Percentiles rank a stretch among this genome's conserved stretches.
Evolutionary conservation across 1,140 invertebrate species (phyloP).

Genomic region (Drosophila kikkawai): DNA sequence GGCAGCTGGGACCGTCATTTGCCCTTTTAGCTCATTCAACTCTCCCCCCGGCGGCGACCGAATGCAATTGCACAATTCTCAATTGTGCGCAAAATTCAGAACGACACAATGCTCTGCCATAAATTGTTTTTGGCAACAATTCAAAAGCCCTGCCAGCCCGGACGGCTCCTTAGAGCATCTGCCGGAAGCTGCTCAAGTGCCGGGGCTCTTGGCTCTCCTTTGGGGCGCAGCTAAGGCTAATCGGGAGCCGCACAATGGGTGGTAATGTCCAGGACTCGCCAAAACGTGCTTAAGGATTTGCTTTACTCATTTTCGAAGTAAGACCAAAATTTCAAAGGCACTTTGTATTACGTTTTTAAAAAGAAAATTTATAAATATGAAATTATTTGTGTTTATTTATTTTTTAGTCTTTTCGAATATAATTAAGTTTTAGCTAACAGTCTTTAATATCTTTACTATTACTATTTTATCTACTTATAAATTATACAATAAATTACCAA

Average conservation of each 20-base stretch:
- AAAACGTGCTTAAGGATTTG: constrained; percentile 12
- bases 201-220: neutral
- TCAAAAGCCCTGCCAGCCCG: constrained; percentile 39
- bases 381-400: neutral
- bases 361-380: neutral
- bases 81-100: constrained; percentile 73
- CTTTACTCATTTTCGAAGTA: neutral
- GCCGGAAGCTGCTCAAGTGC: constrained; percentile 31
- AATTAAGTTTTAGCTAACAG: neutral
- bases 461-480: neutral
- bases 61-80: constrained; percentile 78
- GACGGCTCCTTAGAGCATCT: constrained; percentile 30
- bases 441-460: neutral
- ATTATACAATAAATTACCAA: neutral
- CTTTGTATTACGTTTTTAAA: neutral
- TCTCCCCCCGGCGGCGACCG: neutral
- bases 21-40: constrained; percentile 22
- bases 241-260: constrained; percentile 36
- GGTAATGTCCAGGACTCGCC: neutral
- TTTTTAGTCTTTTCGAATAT: neutral
- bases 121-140: constrained; percentile 79
- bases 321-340: neutral
- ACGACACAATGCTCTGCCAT: constrained; percentile 55
- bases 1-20: constrained; percentile 49
- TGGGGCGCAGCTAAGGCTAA: constrained; percentile 33